Evolutionary conservation across 2,888 invertebrate species (phyloP).

Genomic region (Polia nebulosa): DNA sequence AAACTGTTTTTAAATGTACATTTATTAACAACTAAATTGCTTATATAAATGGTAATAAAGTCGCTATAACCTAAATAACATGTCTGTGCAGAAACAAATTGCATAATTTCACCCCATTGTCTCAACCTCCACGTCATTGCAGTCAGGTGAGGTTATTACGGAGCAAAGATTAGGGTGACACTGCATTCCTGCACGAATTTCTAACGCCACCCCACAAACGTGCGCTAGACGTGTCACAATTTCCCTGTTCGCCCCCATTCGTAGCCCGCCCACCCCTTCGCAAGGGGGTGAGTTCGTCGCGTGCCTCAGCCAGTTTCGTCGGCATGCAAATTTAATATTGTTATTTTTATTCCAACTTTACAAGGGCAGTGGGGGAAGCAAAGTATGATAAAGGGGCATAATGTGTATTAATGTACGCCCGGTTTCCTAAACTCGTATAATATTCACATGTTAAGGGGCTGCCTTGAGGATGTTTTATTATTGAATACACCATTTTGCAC

Average conservation of each 20-base stretch:
- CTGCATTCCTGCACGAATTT: conserved; percentile 85
- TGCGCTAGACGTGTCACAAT: conserved; percentile 77
- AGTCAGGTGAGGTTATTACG: conserved; percentile 70
- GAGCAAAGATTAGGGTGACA: conserved; percentile 76
- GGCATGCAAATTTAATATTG: conserved; percentile 89
- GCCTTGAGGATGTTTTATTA: conserved; percentile 64
- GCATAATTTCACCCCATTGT: conserved; percentile 55
- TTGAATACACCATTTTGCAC: conserved; percentile 66
- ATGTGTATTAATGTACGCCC: conserved; percentile 66
- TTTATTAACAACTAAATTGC: conserved; percentile 16
- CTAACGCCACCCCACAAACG: conserved; percentile 71
- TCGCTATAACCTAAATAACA: conserved; percentile 19
- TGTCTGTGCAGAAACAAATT: conserved; percentile 37
- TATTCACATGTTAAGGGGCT: conserved; percentile 58
- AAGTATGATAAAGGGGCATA: conserved; percentile 79
- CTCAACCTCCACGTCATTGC: conserved; percentile 62
- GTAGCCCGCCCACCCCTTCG: conserved; percentile 44
- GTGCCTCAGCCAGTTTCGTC: conserved; percentile 78
- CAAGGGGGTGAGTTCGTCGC: conserved; percentile 67
- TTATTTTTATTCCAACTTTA: conserved; percentile 87
- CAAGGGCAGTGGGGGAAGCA: conserved; percentile 87
- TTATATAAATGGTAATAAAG: conserved; percentile 24
- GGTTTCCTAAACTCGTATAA: conserved; percentile 66
- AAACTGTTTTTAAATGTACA: conserved; percentile 17
- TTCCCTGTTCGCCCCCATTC: conserved; percentile 65